phyloP scores from a whole-genome alignment of 2,113 vertebrate species.

The Pseudopodoces humilis region DNA sequence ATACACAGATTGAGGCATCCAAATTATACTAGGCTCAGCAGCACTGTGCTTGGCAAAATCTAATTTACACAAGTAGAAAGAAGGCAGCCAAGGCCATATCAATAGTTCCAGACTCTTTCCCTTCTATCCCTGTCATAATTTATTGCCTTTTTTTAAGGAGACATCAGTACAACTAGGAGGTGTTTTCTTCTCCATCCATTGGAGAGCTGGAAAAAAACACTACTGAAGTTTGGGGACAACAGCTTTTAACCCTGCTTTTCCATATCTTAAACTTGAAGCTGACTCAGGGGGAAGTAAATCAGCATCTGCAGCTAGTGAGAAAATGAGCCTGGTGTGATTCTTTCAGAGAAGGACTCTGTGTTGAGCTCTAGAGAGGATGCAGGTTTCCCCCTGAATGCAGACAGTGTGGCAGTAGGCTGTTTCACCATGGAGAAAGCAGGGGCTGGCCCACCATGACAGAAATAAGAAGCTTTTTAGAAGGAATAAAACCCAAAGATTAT shows the following conservation, averaged over 20 bases:
- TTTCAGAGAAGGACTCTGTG: not conserved
- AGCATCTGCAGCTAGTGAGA: not conserved
- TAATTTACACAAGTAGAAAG: not conserved
- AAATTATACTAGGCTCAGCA: not conserved
- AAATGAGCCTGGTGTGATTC: not conserved
- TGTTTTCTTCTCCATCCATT: not conserved
- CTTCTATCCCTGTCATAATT: not conserved
- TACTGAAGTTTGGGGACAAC: not conserved
- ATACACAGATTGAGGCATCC: not conserved
- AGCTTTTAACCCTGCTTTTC: not conserved
- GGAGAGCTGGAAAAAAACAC: not conserved
- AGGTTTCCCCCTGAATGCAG: not conserved
- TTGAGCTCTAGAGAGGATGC: not conserved
- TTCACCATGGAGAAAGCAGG: not conserved
- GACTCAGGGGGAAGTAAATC: not conserved
- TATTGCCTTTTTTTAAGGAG: not conserved
- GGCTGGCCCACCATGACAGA: not conserved
- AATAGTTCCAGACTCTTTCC: not conserved
- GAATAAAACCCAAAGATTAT: not conserved
- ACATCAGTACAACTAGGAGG: not conserved
- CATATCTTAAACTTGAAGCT: not conserved
- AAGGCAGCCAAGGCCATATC: not conserved
- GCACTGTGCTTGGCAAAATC: not conserved
- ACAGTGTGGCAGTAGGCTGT: not conserved
- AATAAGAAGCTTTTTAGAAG: not conserved